These are phyloP conservation scores for Tetramorium alpestre DNA, from an alignment of 1,140 invertebrate species.

Conservation along the genomic window DNA sequence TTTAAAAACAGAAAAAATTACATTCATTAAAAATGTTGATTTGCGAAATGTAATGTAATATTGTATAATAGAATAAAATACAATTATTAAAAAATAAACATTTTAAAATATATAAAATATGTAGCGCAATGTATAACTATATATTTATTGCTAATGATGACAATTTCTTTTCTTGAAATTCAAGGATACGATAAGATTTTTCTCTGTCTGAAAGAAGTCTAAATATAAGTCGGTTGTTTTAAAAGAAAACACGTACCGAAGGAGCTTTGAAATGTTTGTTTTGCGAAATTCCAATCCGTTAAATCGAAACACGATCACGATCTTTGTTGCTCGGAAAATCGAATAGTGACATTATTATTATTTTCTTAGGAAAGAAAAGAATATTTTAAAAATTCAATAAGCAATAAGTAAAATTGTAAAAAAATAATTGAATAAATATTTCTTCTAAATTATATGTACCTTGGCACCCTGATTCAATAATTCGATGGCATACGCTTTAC, in stretches of 20 bases:
- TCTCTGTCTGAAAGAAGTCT: slow-evolving; percentile 43
- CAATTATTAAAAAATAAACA: background rate
- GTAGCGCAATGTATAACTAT: background rate
- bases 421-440: background rate
- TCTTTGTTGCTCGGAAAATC: background rate
- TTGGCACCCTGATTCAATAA: slow-evolving; percentile 90
- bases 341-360: background rate
- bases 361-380: no score
- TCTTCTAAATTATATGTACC: slow-evolving; percentile 81
- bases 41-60: background rate
- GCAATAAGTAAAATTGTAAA: background rate
- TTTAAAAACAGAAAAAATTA: background rate
- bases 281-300: background rate
- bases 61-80: background rate
- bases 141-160: no score
- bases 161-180: background rate
- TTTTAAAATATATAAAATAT: background rate
- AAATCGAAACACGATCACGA: background rate
- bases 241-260: slow-evolving; percentile 1
- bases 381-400: background rate
- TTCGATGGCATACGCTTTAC: slow-evolving; percentile 89
- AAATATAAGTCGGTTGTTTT: slow-evolving; percentile 66
- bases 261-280: slow-evolving; percentile 3
- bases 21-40: background rate
- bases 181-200: slow-evolving; percentile 3